These are phyloP conservation scores for Noturus placidus DNA, from an alignment of 2,113 vertebrate genomes.

Conservation along the genomic window DNA sequence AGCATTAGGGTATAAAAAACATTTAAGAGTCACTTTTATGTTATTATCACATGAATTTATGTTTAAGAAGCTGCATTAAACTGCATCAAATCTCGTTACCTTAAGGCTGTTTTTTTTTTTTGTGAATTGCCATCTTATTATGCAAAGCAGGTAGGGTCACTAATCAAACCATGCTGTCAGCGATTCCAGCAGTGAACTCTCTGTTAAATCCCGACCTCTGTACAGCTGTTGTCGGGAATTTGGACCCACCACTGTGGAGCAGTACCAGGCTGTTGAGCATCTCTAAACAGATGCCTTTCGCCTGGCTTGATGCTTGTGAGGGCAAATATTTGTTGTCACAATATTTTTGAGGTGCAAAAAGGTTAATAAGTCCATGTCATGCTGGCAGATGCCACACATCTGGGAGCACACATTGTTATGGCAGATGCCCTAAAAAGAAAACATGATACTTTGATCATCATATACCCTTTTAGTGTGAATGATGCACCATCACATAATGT, in stretches of 20 bases:
- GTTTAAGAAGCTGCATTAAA: slow-evolving; percentile 29
- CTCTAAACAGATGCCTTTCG: slow-evolving; percentile 57
- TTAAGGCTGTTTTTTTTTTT: neutral
- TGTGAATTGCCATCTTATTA: neutral
- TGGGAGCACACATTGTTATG: slow-evolving; percentile 39
- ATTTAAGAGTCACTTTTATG: neutral
- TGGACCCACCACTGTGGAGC: slow-evolving; percentile 16
- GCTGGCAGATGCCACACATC: slow-evolving; percentile 58
- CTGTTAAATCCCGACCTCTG: slow-evolving; percentile 43
- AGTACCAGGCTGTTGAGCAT: slow-evolving; percentile 47
- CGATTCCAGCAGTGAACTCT: neutral
- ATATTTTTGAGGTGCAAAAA: slow-evolving; percentile 53
- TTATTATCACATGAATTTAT: slow-evolving; percentile 5
- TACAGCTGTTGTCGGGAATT: slow-evolving; percentile 36
- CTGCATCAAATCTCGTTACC: neutral
- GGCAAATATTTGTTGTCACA: slow-evolving; percentile 57
- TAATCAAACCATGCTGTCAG: neutral
- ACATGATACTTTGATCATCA: neutral
- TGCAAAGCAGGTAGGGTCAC: slow-evolving; percentile 23
- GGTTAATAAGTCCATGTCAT: slow-evolving; percentile 57
- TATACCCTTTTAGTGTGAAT: neutral
- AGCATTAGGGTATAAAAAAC: neutral
- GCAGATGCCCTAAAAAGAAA: slow-evolving; percentile 51
- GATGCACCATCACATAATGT: neutral
- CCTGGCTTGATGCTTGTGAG: slow-evolving; percentile 45